These are phyloP conservation scores for Eumacrocentrus americanus DNA, from an alignment of 2,888 invertebrate genomes.

Conservation along the genomic window DNA sequence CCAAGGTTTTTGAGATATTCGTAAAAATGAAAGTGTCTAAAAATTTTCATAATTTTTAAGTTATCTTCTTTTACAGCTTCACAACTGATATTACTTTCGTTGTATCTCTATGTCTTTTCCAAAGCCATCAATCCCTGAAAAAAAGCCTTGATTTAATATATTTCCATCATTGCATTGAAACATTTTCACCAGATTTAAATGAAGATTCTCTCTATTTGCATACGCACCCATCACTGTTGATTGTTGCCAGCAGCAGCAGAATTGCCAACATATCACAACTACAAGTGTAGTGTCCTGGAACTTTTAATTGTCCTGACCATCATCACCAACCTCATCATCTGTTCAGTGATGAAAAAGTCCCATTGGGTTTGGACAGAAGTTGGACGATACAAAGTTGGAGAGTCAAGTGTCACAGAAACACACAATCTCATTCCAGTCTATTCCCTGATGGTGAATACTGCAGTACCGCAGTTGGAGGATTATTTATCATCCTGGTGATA, in stretches of 20 bases:
- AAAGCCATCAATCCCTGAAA: too few species aligned
- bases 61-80: too few species aligned
- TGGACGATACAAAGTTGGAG: conserved; percentile 6
- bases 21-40: too few species aligned
- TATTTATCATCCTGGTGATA: neutral
- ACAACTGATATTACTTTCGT: too few species aligned
- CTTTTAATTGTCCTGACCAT: neutral
- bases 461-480: too few species aligned
- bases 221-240: neutral
- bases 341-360: too few species aligned
- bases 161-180: neutral
- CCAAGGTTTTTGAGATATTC: too few species aligned
- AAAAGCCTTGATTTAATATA: neutral
- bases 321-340: too few species aligned
- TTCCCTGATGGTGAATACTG: neutral
- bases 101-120: too few species aligned
- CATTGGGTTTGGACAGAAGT: neutral
- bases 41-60: too few species aligned
- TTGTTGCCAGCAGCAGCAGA: neutral
- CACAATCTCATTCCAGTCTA: conserved; percentile 12
- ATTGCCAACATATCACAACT: neutral
- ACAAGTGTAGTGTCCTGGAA: neutral
- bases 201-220: too few species aligned
- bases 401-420: conserved; percentile 3
- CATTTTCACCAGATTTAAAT: too few species aligned